Base-by-base conservation (phyloP, 1,140 invertebrate genomes). In the Calliphora vicina region DNA sequence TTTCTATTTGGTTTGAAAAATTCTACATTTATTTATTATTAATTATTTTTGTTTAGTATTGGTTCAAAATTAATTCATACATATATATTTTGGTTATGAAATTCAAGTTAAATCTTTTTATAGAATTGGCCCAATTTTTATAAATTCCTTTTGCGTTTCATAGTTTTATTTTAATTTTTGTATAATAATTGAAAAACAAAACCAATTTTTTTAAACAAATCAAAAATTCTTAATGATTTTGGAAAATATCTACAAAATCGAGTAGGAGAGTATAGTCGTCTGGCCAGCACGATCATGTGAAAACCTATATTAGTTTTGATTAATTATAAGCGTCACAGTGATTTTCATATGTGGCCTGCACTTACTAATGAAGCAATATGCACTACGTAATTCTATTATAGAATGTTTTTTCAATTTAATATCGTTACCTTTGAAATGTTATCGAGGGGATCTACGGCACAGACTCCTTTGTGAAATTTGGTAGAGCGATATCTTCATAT, bases 111-210 rank as follows among this genome's bases (percentile, higher is more conserved):
- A 67, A 67, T 25, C 61, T 2, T 67, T 67, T 67, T 25, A 23
- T 67, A 67, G 61, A 67, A 67, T 67, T 67, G 61, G 61, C 61
- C 61, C 61, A 67, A 67, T 67, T 67, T 67, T 67, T 67, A 67
- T 67, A 25, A 67, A 25, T 67, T 25, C 9, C 9, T 67, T 20
- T 20, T 67, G 2, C n/a, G 10, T 23, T 23, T 61, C 20, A 1
- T 61, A 23, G 17, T 23, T 67, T 23, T 67, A 67, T 67, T 67
- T 67, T 20, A 4, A 17, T 20, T 67, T 57, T 57, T 57, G 15
- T 15, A n/a, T 57, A n/a, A 6, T 57, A 57, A 57, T 57, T 57
- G 5, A 57, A 57, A 57, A 6, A 57, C n/a, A 35, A 35, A 35
- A 35, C 6, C 10, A 35, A 57, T 57, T n/a, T 57, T 57, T 57